phyloP scores from a whole-genome alignment of 2,113 vertebrate species.

The Aleadryas rufinucha region DNA sequence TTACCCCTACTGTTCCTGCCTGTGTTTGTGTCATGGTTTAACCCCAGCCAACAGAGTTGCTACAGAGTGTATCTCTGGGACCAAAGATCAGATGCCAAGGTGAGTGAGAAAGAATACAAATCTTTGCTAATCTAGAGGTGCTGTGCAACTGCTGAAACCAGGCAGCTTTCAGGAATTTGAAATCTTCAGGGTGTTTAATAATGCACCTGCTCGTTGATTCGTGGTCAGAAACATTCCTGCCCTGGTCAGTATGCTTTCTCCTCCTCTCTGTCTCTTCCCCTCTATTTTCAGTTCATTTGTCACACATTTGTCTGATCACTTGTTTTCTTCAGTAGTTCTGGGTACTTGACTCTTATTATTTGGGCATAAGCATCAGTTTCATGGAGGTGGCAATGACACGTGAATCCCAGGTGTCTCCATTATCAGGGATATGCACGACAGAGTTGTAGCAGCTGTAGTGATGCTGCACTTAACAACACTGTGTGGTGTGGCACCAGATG shows the following conservation, averaged over 20 bases:
- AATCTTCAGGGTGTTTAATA: background rate
- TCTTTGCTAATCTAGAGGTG: background rate
- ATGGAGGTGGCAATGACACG: fast-evolving
- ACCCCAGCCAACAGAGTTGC: background rate
- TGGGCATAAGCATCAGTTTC: background rate
- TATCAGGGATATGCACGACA: background rate
- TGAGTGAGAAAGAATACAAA: background rate
- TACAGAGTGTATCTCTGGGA: background rate
- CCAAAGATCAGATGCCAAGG: background rate
- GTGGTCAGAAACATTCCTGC: background rate
- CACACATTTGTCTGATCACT: background rate
- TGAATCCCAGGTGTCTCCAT: background rate
- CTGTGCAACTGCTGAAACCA: background rate
- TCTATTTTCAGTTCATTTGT: background rate
- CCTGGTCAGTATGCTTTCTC: background rate
- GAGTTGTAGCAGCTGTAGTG: background rate
- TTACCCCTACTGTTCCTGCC: background rate
- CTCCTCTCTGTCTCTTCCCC: background rate
- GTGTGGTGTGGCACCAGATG: background rate
- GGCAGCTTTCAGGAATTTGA: background rate
- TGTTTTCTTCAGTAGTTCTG: background rate
- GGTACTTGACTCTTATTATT: background rate
- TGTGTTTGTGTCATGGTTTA: background rate
- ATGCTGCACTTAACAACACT: background rate
- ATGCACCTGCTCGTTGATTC: background rate